Base-by-base conservation (phyloP, 64 coral and sea anemone genomes). In the Montipora sp. region DNA sequence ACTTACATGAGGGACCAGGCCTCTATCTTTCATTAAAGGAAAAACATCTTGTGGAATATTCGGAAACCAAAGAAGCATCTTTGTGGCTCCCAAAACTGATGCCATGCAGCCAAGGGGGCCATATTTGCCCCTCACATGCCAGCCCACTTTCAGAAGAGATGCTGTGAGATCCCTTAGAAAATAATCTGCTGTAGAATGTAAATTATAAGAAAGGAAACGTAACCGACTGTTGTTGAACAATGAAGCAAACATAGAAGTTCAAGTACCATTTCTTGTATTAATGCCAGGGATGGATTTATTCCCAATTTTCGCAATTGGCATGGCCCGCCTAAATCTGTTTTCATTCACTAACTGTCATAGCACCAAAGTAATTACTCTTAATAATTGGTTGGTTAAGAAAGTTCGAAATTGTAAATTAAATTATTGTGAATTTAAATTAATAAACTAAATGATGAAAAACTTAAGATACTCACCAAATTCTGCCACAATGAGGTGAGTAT, bases 91-190 rank as follows among this genome's bases (percentile, higher is more conserved):
- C 19, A 96, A 60, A 58, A 91, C 79, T n/a, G 94, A 86, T 18
- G 89, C 65, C 3, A 98, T 73, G 20, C 97, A 96, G 55, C 97
- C 94, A 77, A 98, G 73, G 3, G 97, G 94, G 15, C 94, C 97
- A 92, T 98, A 98, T 78, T 95, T 98, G 3, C 97, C 97, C 51
- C 94, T 90, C 18, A 92, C 88, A 87, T 96, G 92, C 94, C 83
- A 94, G 87, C 92, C 91, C 51, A 92, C 79, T 48, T 89, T 75
- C 13, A 95, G 80, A 65, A 98, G 91, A 72, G 80, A 78, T 75
- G 57, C 83, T 1, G 89, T 86, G 3, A 98, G 60, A 48, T 92
- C 91, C 69, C 88, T 84, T 46, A 98, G 27, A 75, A 98, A 98
- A 18, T 49, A 18, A 14, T 98, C 94, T 21, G 6, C 44, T 9